Conservation (phyloP, 2,888 invertebrate species). For the Trissolcus japonicus region DNA sequence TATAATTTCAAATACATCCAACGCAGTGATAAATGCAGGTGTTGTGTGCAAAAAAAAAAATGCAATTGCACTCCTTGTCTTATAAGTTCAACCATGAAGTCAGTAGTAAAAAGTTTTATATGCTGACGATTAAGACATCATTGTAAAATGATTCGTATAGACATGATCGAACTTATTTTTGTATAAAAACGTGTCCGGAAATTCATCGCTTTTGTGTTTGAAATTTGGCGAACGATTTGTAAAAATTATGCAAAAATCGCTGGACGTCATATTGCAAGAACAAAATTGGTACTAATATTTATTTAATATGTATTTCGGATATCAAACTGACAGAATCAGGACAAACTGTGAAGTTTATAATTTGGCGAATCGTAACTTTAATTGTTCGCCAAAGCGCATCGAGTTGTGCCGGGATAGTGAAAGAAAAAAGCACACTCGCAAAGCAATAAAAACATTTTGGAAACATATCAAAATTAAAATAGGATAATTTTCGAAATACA, state of each 20-base stretch:
- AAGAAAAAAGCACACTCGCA: background rate
- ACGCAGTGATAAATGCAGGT: no score
- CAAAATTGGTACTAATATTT: slow-evolving; percentile 12
- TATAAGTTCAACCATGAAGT: no score
- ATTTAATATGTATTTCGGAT: background rate
- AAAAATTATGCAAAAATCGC: background rate
- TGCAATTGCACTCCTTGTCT: no score
- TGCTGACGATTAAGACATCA: no score
- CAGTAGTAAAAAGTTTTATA: no score
- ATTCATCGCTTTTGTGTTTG: background rate
- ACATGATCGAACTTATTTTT: no score
- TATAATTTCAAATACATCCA: no score
- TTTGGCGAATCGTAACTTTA: slow-evolving; percentile 21
- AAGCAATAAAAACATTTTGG: slow-evolving; percentile 17
- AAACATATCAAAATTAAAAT: slow-evolving; percentile 19
- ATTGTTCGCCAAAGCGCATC: slow-evolving; percentile 20
- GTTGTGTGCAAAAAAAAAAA: no score
- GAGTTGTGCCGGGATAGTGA: slow-evolving; percentile 5
- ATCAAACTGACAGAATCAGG: slow-evolving; percentile 27
- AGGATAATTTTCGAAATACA: background rate
- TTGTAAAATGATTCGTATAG: no score
- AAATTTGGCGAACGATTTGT: slow-evolving; percentile 1
- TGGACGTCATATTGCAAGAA: background rate
- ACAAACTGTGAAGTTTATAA: slow-evolving; percentile 25
- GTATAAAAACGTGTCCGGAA: background rate